These are phyloP conservation scores for Bombylius discolor DNA, from an alignment of 2,888 invertebrate species.

Conservation along the genomic window DNA sequence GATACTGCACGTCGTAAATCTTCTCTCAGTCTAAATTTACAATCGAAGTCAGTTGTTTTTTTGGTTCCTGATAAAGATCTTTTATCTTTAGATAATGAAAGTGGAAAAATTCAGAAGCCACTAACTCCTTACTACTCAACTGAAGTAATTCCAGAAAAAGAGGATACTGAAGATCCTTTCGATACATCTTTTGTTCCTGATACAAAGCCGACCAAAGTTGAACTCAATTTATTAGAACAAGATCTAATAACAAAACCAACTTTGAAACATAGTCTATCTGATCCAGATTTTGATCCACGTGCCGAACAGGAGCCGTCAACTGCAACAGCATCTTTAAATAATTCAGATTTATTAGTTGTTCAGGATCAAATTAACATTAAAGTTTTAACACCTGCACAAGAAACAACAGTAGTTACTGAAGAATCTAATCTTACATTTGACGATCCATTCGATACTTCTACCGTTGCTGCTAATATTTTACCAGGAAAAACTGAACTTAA, in stretches of 20 bases:
- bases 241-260: slow-evolving; percentile 45
- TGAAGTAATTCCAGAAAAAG: slow-evolving; percentile 33
- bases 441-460: slow-evolving; percentile 78
- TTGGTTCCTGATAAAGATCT: slow-evolving; percentile 47
- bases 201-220: slow-evolving; percentile 62
- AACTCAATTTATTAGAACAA: slow-evolving; percentile 60
- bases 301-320: slow-evolving; percentile 22
- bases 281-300: slow-evolving; percentile 47
- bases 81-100: slow-evolving; percentile 44
- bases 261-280: slow-evolving; percentile 47
- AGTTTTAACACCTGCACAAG: slow-evolving; percentile 51
- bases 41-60: slow-evolving; percentile 46
- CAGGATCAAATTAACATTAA: slow-evolving; percentile 52
- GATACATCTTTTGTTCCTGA: slow-evolving; percentile 74
- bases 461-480: slow-evolving; percentile 57
- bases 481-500: slow-evolving; percentile 69
- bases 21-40: slow-evolving; percentile 46
- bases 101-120: slow-evolving; percentile 52
- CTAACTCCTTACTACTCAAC: slow-evolving; percentile 62
- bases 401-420: slow-evolving; percentile 22
- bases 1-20: slow-evolving; percentile 42
- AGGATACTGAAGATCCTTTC: slow-evolving; percentile 60
- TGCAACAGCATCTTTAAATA: slow-evolving; percentile 29
- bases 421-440: slow-evolving; percentile 41
- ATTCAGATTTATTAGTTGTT: slow-evolving; percentile 35